phyloP scores from a whole-genome alignment of 1,140 invertebrate genomes.

The Hylaeus volcanicus region DNA sequence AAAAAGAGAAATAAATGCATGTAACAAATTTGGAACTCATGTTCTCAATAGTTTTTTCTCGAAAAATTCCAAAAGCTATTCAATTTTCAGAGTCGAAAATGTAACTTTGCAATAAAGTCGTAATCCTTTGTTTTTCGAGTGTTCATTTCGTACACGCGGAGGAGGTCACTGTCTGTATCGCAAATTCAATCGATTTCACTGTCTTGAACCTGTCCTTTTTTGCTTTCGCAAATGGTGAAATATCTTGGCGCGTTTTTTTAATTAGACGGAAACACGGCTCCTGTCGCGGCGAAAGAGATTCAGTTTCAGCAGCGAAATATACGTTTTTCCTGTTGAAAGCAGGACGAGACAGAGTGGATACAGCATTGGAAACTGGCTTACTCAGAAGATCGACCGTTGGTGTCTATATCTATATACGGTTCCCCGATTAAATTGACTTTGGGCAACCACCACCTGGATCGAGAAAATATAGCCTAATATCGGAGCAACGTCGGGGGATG shows the following conservation, averaged over 20 bases:
- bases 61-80: no score
- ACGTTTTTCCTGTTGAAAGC: constrained; percentile 17
- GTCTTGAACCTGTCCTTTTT: not conserved
- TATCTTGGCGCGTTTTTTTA: constrained; percentile 31
- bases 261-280: constrained; percentile 3
- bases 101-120: no score
- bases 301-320: not conserved
- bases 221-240: not conserved
- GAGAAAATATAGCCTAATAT: constrained; percentile 66
- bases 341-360: constrained; percentile 25
- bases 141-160: no score
- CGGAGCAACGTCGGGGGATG: constrained; percentile 40
- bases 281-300: not conserved
- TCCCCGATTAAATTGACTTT: constrained; percentile 64
- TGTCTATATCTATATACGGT: constrained; percentile 37
- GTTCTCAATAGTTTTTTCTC: no score
- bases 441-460: constrained; percentile 57
- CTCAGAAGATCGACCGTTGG: constrained; percentile 45
- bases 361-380: constrained; percentile 33
- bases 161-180: no score
- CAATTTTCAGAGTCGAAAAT: no score
- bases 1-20: no score
- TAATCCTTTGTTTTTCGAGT: no score
- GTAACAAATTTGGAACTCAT: no score
- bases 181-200: not conserved